These are phyloP conservation scores for Gorsachius magnificus DNA, from an alignment of 2,797 vertebrate species.

Conservation along the genomic window DNA sequence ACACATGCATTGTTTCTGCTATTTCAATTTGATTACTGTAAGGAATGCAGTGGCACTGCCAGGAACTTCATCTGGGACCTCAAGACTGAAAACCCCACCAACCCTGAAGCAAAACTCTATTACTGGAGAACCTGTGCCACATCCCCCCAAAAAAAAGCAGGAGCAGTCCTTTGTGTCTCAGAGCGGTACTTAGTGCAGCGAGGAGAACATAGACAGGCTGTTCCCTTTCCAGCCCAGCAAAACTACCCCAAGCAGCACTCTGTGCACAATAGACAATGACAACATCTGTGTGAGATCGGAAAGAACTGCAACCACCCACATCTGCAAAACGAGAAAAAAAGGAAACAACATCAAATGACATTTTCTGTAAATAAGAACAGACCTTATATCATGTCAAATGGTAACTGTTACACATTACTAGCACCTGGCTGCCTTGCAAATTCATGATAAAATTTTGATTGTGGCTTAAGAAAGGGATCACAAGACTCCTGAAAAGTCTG, in stretches of 20 bases:
- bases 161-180: neutral
- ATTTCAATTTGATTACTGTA: neutral
- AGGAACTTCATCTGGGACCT: neutral
- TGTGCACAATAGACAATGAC: conserved; percentile 47
- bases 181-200: neutral
- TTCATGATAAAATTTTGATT: neutral
- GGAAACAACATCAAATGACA: conserved; percentile 26
- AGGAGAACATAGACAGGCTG: conserved; percentile 32
- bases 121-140: neutral
- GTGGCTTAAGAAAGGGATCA: neutral
- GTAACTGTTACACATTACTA: neutral
- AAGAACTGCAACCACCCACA: conserved; percentile 13
- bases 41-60: neutral
- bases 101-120: neutral
- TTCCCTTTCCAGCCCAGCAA: conserved; percentile 12
- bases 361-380: conserved; percentile 24
- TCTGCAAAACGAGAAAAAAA: conserved; percentile 1
- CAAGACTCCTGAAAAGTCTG: neutral
- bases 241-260: neutral
- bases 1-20: neutral
- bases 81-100: neutral
- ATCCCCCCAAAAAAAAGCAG: neutral
- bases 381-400: neutral
- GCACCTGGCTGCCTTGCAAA: neutral
- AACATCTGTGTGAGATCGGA: conserved; percentile 39